Evolutionary conservation across 2,113 vertebrate species (phyloP).

Genomic region (Hemicordylus capensis): DNA sequence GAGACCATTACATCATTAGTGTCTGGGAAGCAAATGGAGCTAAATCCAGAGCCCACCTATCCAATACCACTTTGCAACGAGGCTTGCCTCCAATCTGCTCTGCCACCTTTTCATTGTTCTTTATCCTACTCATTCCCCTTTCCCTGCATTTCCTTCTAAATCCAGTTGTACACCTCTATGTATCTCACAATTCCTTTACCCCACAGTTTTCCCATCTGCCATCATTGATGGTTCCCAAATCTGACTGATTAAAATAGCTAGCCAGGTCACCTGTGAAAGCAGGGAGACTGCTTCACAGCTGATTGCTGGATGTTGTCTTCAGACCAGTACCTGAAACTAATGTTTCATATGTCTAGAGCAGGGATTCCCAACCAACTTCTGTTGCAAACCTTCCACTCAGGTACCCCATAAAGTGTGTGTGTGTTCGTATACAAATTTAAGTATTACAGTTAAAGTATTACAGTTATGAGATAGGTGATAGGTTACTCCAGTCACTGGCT

Average conservation of each 20-base stretch:
- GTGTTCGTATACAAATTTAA: too few species aligned
- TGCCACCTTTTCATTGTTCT: background rate
- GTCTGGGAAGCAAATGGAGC: background rate
- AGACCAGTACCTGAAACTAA: background rate
- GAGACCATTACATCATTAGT: background rate
- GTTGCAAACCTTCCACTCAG: too few species aligned
- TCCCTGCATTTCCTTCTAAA: background rate
- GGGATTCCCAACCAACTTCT: too few species aligned
- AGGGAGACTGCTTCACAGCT: background rate
- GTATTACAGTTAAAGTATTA: too few species aligned
- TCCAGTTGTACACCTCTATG: background rate
- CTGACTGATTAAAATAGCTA: background rate
- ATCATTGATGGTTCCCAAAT: background rate
- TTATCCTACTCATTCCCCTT: background rate
- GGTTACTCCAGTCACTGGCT: too few species aligned
- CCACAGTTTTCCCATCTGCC: background rate
- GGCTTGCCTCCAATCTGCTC: background rate
- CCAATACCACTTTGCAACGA: background rate
- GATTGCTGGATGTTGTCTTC: too few species aligned
- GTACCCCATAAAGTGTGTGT: too few species aligned
- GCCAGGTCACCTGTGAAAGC: background rate
- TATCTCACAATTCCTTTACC: background rate
- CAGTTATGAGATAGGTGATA: too few species aligned
- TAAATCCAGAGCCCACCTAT: background rate
- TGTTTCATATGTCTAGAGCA: background rate